phyloP scores from a whole-genome alignment of 2,113 vertebrate genomes.

The Ibidorhyncha struthersii region DNA sequence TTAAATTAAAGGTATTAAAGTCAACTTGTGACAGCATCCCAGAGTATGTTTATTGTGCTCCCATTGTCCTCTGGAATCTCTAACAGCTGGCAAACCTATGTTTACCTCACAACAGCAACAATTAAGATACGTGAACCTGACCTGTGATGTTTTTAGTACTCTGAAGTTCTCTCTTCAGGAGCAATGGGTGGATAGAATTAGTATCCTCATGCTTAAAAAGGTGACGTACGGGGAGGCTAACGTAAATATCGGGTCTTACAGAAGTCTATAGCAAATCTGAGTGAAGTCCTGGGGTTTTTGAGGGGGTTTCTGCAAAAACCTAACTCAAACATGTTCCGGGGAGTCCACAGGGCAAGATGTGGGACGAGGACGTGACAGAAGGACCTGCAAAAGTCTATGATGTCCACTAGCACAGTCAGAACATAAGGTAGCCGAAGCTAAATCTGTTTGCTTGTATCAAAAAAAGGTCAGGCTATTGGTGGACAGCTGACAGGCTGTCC shows the following conservation, averaged over 20 bases:
- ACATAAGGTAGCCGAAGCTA: accelerated
- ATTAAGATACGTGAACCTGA: accelerated
- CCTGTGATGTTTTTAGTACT: neutral
- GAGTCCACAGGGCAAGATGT: neutral
- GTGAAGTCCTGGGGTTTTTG: neutral
- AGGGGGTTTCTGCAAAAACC: neutral
- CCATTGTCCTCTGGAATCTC: neutral
- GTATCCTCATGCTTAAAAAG: no score
- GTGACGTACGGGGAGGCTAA: neutral
- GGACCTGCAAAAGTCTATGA: neutral
- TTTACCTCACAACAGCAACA: neutral
- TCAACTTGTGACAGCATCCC: neutral
- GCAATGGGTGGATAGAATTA: neutral
- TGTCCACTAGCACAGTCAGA: neutral
- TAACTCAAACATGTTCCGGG: neutral
- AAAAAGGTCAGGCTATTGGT: no score
- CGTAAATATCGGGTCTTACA: accelerated
- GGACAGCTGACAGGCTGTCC: neutral
- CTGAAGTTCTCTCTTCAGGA: neutral
- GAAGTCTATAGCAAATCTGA: neutral
- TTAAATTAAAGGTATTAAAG: neutral
- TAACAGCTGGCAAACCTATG: neutral
- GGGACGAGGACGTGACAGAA: neutral
- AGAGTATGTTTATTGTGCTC: neutral
- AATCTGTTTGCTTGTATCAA: neutral